Base-by-base conservation (phyloP, 2,113 vertebrate genomes). In the Ardeotis arabs region DNA sequence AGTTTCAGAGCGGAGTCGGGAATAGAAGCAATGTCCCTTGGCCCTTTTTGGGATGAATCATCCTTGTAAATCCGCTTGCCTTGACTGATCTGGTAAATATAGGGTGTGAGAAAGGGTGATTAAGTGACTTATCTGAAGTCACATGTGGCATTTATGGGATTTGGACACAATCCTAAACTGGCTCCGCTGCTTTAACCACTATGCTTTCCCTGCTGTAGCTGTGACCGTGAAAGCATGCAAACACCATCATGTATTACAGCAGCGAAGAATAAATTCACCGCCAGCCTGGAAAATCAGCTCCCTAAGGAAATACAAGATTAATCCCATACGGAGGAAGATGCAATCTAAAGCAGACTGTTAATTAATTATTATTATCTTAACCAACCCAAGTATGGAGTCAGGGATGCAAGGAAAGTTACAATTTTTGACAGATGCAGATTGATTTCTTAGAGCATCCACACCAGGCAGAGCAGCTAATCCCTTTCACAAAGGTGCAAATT, bases 301-400 rank as follows among this genome's bases (percentile, higher is more conserved):
- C 96, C 96, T 83, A 28, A 96, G 94, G 96, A 97, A 96, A 97
- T 91, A 94, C 50, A 93, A 94, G 94, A 87, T 77, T 96, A 96
- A 96, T 96, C 93, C 93, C 89, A 49, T 87, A 82, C 2, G 23
- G 75, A 89, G 87, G 78, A 89, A 95, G 96, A 96, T 96, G 95
- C 63, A 95, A 96, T 96, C 95, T 95, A 95, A 96, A 96, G 77
- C 96, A 89, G 77, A 25, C 55, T 89, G 92, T 96, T 97, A 94
- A 96, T 96, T 96, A 97, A 96, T 97, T 97, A 92, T 95, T 94
- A 96, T 94, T 94, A 94, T 97, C 90, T 96, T 95, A 95, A 95
- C 88, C 72, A 73, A 89, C 84, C 83, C 87, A 92, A 92, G 79
- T 69, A 95, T 68, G 73, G 60, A 96, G 95, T n/a, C 59, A 58